Conservation (phyloP, 2,888 invertebrate genomes). For the Hyalella azteca region DNA sequence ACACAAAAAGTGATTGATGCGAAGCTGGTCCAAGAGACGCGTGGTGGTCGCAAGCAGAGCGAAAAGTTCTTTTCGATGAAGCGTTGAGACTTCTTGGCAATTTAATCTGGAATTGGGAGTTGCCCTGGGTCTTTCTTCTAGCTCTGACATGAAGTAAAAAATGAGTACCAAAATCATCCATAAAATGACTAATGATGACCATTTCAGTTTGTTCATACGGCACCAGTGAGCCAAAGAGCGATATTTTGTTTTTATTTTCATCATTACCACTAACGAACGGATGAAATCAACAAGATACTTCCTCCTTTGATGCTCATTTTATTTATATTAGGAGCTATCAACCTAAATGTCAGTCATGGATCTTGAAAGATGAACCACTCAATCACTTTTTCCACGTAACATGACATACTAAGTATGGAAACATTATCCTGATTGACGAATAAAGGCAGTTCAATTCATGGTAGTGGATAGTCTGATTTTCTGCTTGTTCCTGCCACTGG, state of each 20-base stretch:
- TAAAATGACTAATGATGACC: neutral
- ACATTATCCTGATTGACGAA: no score
- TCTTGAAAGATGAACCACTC: no score
- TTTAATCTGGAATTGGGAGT: slow-evolving; percentile 31
- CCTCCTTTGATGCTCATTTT: no score
- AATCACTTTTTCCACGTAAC: no score
- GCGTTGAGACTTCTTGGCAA: slow-evolving; percentile 33
- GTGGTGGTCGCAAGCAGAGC: slow-evolving; percentile 42
- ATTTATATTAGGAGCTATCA: no score
- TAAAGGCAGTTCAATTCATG: no score
- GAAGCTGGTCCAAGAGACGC: slow-evolving; percentile 60
- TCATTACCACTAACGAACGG: no score
- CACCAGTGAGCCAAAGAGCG: neutral
- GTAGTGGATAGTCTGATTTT: no score
- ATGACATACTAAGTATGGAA: no score
- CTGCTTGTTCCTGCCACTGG: no score
- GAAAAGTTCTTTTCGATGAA: slow-evolving; percentile 45
- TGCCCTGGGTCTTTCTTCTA: neutral
- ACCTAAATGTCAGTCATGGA: no score
- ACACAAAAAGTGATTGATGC: slow-evolving; percentile 68
- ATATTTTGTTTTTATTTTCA: neutral
- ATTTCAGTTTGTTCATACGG: neutral
- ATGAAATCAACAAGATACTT: no score
- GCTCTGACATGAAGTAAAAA: neutral
- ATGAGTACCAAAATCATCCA: neutral